A percentile compares a stretch with the other conserved stretches of the same genome.
phyloP scores from a whole-genome alignment of 1,140 invertebrate genomes.

The Drosophila ogumai region DNA sequence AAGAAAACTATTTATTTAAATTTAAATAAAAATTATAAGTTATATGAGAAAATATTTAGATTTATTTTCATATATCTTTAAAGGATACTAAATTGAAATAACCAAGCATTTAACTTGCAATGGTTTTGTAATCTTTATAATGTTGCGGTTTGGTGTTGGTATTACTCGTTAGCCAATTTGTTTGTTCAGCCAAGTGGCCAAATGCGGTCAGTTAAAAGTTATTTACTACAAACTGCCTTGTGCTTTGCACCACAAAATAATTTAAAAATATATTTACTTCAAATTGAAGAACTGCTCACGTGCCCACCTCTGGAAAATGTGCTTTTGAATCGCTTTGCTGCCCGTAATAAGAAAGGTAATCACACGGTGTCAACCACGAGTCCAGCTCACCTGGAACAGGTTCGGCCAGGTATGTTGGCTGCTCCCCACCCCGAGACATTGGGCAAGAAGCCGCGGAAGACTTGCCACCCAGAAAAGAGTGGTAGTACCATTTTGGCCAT shows the following conservation, averaged over 20 bases:
- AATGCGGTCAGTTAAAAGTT: constrained; percentile 16
- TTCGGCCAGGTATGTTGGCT: constrained; percentile 24
- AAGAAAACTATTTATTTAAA: no score
- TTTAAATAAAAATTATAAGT: no score
- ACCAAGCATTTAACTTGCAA: neutral
- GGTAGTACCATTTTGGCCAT: constrained; percentile 18
- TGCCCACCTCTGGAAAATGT: constrained; percentile 37
- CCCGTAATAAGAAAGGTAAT: constrained; percentile 71
- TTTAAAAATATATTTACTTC: neutral
- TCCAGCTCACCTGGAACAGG: constrained; percentile 60
- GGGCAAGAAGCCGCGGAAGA: constrained; percentile 34
- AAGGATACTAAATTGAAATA: no score
- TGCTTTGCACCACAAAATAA: neutral
- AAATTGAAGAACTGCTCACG: constrained; percentile 29
- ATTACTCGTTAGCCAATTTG: neutral
- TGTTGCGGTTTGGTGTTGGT: constrained; percentile 5
- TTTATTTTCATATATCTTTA: no score
- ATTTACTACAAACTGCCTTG: neutral
- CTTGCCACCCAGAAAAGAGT: constrained; percentile 6
- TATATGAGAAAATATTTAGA: no score
- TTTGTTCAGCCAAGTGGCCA: constrained; percentile 14
- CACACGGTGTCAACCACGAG: constrained; percentile 67
- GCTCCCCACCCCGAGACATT: constrained; percentile 16
- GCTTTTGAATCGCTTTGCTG: constrained; percentile 23
- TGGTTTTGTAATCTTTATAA: neutral